These are phyloP conservation scores for Lophura nycthemera DNA, from an alignment of 2,113 vertebrate genomes.

Conservation along the genomic window DNA sequence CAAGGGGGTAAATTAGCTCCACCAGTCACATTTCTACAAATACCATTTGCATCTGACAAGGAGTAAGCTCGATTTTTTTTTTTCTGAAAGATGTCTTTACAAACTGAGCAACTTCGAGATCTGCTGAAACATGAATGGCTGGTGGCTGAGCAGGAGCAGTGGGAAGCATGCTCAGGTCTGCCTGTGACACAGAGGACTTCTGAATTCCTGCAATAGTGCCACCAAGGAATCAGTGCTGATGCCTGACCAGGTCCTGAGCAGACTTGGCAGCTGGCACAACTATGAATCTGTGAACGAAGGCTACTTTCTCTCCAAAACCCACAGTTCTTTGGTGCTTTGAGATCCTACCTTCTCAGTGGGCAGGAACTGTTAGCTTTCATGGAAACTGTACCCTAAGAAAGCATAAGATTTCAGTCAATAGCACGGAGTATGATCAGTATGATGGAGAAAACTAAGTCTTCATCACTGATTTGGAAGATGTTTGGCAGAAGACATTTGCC, in stretches of 20 bases:
- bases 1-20: neutral
- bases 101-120: accelerated
- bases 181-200: neutral
- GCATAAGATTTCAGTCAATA: neutral
- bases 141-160: neutral
- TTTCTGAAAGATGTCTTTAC: neutral
- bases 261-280: neutral
- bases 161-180: neutral
- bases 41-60: neutral
- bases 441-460: neutral
- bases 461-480: neutral
- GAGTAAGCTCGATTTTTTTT: neutral
- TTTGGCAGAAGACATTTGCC: neutral
- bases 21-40: neutral
- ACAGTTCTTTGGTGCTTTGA: neutral
- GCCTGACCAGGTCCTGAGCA: neutral
- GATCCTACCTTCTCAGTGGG: neutral
- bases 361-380: neutral
- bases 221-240: neutral
- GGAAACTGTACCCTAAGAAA: neutral
- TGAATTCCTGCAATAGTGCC: neutral
- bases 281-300: neutral
- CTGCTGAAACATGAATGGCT: neutral
- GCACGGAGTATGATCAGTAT: neutral
- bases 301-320: neutral